These are phyloP conservation scores for Sialia sialis DNA, from an alignment of 2,113 vertebrate genomes.

Conservation along the genomic window DNA sequence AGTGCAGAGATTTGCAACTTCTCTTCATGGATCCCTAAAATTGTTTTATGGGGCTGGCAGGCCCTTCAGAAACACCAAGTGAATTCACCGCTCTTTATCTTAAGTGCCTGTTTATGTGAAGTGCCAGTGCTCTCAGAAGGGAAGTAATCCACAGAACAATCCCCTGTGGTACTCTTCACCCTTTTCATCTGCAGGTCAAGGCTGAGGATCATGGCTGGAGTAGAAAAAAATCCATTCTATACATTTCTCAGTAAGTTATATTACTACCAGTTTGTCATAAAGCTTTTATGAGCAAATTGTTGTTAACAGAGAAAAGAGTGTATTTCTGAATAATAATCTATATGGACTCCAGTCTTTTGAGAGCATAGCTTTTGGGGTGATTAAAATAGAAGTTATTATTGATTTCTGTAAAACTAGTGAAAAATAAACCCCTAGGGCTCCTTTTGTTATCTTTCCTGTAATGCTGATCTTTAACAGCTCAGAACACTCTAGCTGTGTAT, in stretches of 20 bases:
- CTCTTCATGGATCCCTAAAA: neutral
- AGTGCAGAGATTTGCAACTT: neutral
- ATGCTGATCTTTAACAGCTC: neutral
- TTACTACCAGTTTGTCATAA: neutral
- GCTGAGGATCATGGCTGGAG: neutral
- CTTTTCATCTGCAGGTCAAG: neutral
- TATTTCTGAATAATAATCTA: neutral
- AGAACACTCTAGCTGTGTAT: neutral
- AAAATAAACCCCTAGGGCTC: neutral
- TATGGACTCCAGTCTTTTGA: neutral
- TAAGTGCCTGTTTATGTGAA: neutral
- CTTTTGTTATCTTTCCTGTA: neutral
- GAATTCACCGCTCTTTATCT: neutral
- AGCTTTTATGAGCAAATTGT: neutral
- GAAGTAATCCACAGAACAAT: neutral
- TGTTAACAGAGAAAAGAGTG: neutral
- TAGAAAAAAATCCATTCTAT: neutral
- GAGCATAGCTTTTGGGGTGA: neutral
- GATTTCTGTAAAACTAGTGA: neutral
- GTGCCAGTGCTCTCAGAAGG: neutral
- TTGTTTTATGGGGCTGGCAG: neutral
- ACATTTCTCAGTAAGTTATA: neutral
- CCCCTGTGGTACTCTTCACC: fast-evolving
- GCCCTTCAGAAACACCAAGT: neutral
- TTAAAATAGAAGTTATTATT: neutral